Base-by-base conservation (phyloP, 2,797 vertebrate species). In the Crocodylus rhombifer region DNA sequence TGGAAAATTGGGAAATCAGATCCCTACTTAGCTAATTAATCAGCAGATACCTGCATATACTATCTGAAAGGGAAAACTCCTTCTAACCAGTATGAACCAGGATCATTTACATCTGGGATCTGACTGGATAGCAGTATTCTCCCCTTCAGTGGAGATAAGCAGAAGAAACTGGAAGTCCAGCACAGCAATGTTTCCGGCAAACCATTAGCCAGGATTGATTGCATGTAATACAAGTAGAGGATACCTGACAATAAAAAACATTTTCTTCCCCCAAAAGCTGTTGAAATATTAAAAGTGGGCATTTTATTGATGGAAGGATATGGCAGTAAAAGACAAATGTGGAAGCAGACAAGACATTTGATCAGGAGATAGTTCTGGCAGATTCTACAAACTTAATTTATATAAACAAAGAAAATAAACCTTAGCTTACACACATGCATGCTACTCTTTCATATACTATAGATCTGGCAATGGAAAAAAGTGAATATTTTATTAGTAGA, bases 171-270 rank as follows among this genome's bases (percentile, higher is more conserved):
- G 4, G 4, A 0, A 0, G 62, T 82, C 90, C 65, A 80, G 84
- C 80, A 77, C 25, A 20, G 33, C 51, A 60, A 20, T 62, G 73
- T 17, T 82, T 33, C 30, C 64, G 86, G 69, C 7, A 36, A 36
- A 86, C 75, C 87, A 69, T 78, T 30, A 92, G 77, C 81, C 77
- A 90, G 64, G 64, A 10, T 82, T 94, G 87, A 69, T 3, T 77
- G 55, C n/a, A 78, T 71, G 60, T 60, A 71, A 90, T 84, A 67
- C 4, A 25, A 77, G 78, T 74, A 86, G 20, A 25, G 74, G 86
- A 15, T 26, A 86, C 30, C 83, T n/a, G 92, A 86, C 62, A 87
- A 69, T 1, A 8, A 8, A 89, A 90, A 81, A 71, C 67, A 57
- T 26, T 89, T 56, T 67, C 33, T 79, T 13, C 64, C 88, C 62